Evolutionary conservation across 2,797 vertebrate species (phyloP).

Genomic region (Loriculus beryllinus): DNA sequence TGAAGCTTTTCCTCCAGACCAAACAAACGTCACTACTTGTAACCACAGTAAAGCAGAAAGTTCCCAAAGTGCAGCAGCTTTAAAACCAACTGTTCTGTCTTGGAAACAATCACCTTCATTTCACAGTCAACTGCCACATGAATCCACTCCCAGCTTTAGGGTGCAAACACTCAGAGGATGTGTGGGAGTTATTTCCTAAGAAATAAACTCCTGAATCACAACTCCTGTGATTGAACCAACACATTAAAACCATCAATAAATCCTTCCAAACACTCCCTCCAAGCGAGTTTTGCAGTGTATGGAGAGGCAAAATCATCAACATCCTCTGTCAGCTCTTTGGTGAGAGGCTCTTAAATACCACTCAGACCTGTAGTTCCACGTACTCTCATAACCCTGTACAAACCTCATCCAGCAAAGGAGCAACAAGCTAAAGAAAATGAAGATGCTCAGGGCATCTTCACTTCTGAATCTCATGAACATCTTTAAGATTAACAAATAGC

Average conservation of each 20-base stretch:
- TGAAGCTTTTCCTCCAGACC: not conserved
- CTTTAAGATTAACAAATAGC: not conserved
- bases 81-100: not conserved
- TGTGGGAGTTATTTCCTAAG: constrained; percentile 48
- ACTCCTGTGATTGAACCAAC: not conserved
- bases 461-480: not conserved
- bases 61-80: not conserved
- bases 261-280: not conserved
- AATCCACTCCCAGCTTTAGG: not conserved
- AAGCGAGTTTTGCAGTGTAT: not conserved
- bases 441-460: not conserved
- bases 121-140: constrained; percentile 22
- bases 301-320: not conserved
- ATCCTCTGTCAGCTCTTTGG: not conserved
- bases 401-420: not conserved
- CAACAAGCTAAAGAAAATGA: not conserved
- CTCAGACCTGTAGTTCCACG: not conserved
- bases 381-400: not conserved
- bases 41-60: not conserved
- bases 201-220: constrained; percentile 37
- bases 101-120: not conserved
- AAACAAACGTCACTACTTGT: accelerated
- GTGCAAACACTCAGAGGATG: not conserved
- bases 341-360: not conserved
- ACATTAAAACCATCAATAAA: not conserved